Conservation (phyloP, 2,797 vertebrate species). For the Phalloptychus januarius region DNA sequence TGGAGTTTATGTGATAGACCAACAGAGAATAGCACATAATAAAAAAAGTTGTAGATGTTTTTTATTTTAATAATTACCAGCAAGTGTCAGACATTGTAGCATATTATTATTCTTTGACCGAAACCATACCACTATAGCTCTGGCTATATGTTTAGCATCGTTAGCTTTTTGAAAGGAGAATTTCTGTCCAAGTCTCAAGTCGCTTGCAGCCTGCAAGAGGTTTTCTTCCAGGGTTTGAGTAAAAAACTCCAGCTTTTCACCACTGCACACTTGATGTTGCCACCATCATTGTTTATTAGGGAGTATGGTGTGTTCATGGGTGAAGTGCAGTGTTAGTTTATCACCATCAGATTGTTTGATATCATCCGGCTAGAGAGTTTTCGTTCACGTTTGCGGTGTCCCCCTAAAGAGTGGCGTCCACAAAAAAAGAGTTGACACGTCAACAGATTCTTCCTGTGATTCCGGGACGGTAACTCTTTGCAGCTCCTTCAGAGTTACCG, state of each 20-base stretch:
- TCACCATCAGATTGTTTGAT: neutral
- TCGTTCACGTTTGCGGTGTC: neutral
- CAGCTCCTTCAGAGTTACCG: neutral
- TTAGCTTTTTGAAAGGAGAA: neutral
- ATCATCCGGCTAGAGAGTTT: neutral
- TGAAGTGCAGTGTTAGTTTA: neutral
- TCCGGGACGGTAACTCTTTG: neutral
- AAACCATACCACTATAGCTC: neutral
- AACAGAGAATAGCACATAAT: neutral
- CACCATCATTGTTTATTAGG: neutral
- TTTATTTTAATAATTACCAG: neutral
- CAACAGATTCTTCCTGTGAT: neutral
- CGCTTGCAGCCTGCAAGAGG: no score
- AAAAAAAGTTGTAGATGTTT: neutral
- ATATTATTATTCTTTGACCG: neutral
- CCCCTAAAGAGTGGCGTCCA: neutral
- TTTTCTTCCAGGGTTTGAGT: no score
- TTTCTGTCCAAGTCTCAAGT: no score
- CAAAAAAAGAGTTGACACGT: neutral
- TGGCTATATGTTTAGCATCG: neutral
- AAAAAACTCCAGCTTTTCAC: neutral
- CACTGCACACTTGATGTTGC: slow-evolving; percentile 2
- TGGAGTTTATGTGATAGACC: neutral
- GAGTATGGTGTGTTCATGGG: neutral
- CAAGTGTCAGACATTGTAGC: neutral